phyloP scores from a whole-genome alignment of 2,888 invertebrate genomes.

The Teleogryllus oceanicus region DNA sequence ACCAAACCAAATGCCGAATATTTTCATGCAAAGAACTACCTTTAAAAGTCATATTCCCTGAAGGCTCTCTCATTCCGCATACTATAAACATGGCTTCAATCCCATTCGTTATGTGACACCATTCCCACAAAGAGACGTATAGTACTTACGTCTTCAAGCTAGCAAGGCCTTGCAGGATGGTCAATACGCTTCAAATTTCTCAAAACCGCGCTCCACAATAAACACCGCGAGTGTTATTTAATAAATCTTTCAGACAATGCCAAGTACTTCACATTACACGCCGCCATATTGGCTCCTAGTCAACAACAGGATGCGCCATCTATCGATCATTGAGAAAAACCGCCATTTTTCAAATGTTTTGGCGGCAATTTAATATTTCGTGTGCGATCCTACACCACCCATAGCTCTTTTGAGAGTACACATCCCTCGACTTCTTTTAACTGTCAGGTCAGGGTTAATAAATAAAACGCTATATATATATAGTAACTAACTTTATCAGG shows the following conservation, averaged over 20 bases:
- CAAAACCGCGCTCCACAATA: background rate
- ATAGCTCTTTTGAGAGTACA: too few relatives aligned
- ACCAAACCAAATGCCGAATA: too few relatives aligned
- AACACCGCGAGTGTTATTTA: slow-evolving; percentile 37
- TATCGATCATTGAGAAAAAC: slow-evolving; percentile 45
- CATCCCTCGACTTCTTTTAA: too few relatives aligned
- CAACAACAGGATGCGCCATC: slow-evolving; percentile 66
- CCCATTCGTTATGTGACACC: background rate
- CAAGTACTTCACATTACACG: slow-evolving; percentile 64
- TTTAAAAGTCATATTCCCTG: too few relatives aligned
- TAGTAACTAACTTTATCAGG: background rate
- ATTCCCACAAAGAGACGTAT: background rate
- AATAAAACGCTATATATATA: too few relatives aligned
- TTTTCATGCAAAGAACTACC: too few relatives aligned
- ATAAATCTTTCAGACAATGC: slow-evolving; percentile 48
- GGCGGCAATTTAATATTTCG: background rate
- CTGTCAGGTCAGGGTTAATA: too few relatives aligned
- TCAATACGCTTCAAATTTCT: background rate
- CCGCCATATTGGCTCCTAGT: slow-evolving; percentile 62
- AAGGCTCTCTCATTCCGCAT: too few relatives aligned
- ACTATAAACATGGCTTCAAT: slow-evolving; percentile 6
- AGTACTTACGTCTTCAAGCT: slow-evolving; percentile 2
- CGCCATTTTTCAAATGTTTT: background rate
- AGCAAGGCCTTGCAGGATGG: background rate
- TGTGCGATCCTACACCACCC: rapidly evolving